Evolutionary conservation across 2,797 vertebrate species (phyloP), one percentile per base, ranked within the genome.

Genomic region (Phoxinus dragarum): DNA sequence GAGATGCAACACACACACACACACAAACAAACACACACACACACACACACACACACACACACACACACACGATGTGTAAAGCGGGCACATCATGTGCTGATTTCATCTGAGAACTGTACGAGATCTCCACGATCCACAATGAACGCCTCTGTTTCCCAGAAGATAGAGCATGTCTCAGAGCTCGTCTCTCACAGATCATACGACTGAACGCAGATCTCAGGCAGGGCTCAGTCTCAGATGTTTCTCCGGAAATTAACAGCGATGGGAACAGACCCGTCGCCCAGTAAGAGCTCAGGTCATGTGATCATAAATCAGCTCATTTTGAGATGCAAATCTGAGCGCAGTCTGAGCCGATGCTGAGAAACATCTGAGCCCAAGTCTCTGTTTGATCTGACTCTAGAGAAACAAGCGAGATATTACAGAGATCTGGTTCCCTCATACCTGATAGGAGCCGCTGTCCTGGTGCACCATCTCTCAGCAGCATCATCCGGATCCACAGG

Each of bases 391-490:
- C 56, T 9, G 16, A 17, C 8, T 66, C 61, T 3, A 34, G 67
- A 69, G 67, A 40, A 75, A 34, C 12, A 17, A 34, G 61, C 5
- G 61, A 66, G 61, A 66, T 5, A 3, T 31, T 16, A 34, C 31
- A 34, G 64, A 75, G 17, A 36, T 11, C 17, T 6, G 0, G 5
- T 6, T 36, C 12, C 31, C 31, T 12, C 49, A 54, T 96, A 98
- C 98, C 98, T 98, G 96, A 92, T 99, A 97, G 81, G 97, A 95
- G 92, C 97, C 98, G 94, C 96, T 98, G 88, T 98, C 98, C 96
- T 99, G 97, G 93, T 98, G 97, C 84, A 98, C 98, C 98, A 98
- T 97, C 82, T 67, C 86, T 98, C 97, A 96, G n/a, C 95, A 92
- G 96, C 95, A 97, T 98, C 96, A 95, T 97, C 96, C 91, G 88